Evolutionary conservation across 2,797 vertebrate species (phyloP).

Genomic region (Enteromius argenteus): DNA sequence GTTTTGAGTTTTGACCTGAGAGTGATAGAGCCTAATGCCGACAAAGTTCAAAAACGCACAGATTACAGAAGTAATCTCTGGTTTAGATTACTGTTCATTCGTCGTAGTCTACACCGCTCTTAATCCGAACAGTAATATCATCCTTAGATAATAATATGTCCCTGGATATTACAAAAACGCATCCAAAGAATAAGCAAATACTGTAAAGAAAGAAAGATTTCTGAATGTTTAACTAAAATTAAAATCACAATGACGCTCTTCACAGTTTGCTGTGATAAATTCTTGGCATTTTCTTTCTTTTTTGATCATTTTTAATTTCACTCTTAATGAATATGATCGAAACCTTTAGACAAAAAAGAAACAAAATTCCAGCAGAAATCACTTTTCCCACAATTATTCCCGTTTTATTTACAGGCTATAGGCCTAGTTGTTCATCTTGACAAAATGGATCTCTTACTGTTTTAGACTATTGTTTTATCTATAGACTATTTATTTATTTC

Average conservation of each 20-base stretch:
- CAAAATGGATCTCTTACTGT: not conserved
- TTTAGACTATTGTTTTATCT: not conserved
- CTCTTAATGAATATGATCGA: not conserved
- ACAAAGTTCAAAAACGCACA: conserved; percentile 43
- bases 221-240: not conserved
- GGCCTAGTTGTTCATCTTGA: not conserved
- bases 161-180: conserved; percentile 49
- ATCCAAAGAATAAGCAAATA: conserved; percentile 12
- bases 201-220: not conserved
- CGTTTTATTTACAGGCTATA: not conserved
- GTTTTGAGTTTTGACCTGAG: not conserved
- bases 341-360: not conserved
- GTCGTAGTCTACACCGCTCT: conserved; percentile 37
- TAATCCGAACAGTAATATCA: conserved; percentile 59
- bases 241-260: not conserved
- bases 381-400: not conserved
- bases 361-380: not conserved
- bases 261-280: not conserved
- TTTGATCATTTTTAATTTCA: not conserved
- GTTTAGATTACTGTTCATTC: conserved; percentile 57
- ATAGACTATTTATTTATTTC: not conserved
- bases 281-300: not conserved
- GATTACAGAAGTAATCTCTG: conserved; percentile 61
- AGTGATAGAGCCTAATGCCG: conserved; percentile 3
- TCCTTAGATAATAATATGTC: conserved; percentile 44